Conservation (phyloP, 35 echinoderm and acorn worm genomes). For the Stichopus chloronotus region DNA sequence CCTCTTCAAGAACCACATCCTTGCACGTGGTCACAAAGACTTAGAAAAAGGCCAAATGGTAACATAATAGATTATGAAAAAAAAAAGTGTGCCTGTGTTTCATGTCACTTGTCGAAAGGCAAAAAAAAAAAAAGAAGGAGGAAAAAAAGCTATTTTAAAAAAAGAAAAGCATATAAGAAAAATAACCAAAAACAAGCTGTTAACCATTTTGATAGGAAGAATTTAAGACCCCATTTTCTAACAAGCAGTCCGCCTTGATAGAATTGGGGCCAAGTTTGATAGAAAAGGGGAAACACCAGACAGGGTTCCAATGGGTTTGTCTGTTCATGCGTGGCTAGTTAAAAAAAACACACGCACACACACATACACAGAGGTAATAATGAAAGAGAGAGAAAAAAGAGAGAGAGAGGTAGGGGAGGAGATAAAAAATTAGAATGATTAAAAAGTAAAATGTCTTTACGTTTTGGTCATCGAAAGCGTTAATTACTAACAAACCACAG, state of each 20-base stretch:
- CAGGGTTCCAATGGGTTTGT: background rate
- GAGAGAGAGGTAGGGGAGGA: too few relatives aligned
- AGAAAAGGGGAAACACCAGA: constrained; percentile 27
- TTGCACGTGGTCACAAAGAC: too few relatives aligned
- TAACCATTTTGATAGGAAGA: constrained; percentile 20
- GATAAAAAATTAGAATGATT: too few relatives aligned
- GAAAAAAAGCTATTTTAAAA: background rate
- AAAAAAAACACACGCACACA: too few relatives aligned
- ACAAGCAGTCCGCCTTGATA: background rate
- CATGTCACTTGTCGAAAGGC: background rate
- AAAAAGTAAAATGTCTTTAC: too few relatives aligned
- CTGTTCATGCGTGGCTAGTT: background rate
- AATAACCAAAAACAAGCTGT: background rate
- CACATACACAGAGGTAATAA: too few relatives aligned
- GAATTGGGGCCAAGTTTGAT: constrained; percentile 42
- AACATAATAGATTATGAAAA: background rate
- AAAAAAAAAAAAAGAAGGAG: background rate
- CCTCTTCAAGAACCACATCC: too few relatives aligned
- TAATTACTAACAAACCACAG: too few relatives aligned
- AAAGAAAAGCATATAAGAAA: background rate
- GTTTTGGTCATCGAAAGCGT: too few relatives aligned
- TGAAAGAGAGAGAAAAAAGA: too few relatives aligned
- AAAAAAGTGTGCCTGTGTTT: constrained; percentile 1
- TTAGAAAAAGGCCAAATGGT: too few relatives aligned
- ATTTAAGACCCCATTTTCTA: constrained; percentile 49